Evolutionary conservation across 64 coral and sea anemone genomes (phyloP), one percentile per base, ranked within the genome.

Genomic region (Acropora yongei): DNA sequence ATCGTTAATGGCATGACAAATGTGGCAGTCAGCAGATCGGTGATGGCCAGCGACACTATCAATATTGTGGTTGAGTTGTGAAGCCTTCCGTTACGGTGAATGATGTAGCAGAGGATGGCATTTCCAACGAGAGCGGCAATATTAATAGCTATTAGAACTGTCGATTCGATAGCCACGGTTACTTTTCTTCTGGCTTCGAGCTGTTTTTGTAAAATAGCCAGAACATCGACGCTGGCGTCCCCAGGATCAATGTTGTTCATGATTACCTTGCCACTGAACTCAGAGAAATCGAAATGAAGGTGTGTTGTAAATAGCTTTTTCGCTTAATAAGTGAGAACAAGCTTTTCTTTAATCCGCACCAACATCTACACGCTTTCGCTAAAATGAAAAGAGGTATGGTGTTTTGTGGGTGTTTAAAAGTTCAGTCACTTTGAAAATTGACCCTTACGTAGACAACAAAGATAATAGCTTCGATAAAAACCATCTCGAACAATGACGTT

Each of bases 181-280:
- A 4, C 43, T 72, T 84, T 85, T 17, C 63, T 71, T 49, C 82
- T 47, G 58, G 82, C 43, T 72, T 72, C 82, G 17, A 85, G 82
- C 6, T 85, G 63, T 2, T 69, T 43, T 85, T 71, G 82, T 49
- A 85, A 49, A 8, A 85, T 17, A 72, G 44, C 82, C 4, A 85
- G 43, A 10, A 48, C 82, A 85, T 85, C 82, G 40, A 84, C 81
- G 44, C 81, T 85, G 65, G 82, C 82, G 44, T 85, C 82, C 2
- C 82, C 82, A 20, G 82, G 82, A 17, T 85, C 82, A 45, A 85
- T 85, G 61, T 85, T 85, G 43, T 85, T 85, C 82, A 85, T 85
- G 82, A 48, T 71, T 10, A 1, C 43, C 30, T 30, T 30, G 30
- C 30, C 30, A 30, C 30, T 30, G 30, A 30, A 30, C 30, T 30